These are phyloP conservation scores for Drosophila arawakana DNA, from an alignment of 1,140 invertebrate species.

Conservation along the genomic window DNA sequence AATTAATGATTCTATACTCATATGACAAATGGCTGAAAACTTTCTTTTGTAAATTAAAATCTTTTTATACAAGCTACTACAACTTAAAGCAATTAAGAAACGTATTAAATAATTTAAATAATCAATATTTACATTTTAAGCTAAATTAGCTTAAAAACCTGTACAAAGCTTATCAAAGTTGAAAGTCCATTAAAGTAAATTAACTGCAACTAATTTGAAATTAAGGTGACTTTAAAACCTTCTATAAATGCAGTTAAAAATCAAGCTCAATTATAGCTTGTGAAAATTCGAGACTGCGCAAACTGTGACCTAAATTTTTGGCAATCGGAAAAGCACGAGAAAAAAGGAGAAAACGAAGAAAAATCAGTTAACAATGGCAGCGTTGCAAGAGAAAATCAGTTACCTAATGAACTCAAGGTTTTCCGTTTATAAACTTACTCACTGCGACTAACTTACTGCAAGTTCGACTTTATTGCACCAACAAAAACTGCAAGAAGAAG, in stretches of 20 bases:
- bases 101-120: no score
- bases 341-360: neutral
- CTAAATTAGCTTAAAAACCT: no score
- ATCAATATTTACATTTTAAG: no score
- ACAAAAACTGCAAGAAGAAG: neutral
- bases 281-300: conserved; percentile 9
- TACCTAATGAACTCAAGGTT: conserved; percentile 51
- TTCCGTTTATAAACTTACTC: conserved; percentile 12
- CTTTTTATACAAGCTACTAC: no score
- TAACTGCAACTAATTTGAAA: neutral
- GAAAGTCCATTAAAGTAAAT: no score
- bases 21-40: no score
- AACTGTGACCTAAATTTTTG: conserved; percentile 36
- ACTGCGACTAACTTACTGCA: conserved; percentile 16
- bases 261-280: neutral
- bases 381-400: conserved; percentile 18
- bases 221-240: neutral
- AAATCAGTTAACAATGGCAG: conserved; percentile 22
- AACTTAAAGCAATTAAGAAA: no score
- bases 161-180: no score
- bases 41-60: no score
- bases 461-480: neutral
- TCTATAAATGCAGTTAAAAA: neutral
- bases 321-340: conserved; percentile 17
- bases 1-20: neutral